phyloP scores from a whole-genome alignment of 2,797 vertebrate species.

The Mycteria americana region DNA sequence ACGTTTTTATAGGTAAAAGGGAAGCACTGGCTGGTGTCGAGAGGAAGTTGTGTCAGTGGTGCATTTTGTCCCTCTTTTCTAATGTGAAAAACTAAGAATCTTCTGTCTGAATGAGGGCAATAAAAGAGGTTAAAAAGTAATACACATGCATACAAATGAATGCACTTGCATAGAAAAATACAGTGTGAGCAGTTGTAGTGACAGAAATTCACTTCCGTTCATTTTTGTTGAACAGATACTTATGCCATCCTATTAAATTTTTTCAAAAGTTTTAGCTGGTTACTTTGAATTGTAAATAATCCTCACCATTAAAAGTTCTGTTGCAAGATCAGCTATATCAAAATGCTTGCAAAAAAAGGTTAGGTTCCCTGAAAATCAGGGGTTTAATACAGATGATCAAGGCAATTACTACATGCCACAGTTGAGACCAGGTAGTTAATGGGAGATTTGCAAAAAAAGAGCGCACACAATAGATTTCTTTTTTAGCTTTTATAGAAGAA shows the following conservation, averaged over 20 bases:
- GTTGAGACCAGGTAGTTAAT: neutral
- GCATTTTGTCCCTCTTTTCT: neutral
- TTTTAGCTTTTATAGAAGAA: neutral
- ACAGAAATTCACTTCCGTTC: neutral
- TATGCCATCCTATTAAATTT: neutral
- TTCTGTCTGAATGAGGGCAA: neutral
- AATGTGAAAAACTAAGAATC: neutral
- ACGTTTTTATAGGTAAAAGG: neutral
- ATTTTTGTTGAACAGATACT: neutral
- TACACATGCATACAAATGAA: neutral
- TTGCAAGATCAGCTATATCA: neutral
- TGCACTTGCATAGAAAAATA: neutral
- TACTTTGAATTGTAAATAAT: neutral
- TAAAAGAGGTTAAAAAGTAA: neutral
- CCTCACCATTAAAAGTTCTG: neutral
- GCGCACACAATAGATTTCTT: neutral
- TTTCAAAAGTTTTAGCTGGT: neutral
- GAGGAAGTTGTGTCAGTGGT: neutral
- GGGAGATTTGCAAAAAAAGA: neutral
- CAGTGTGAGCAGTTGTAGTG: neutral
- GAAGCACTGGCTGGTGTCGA: neutral
- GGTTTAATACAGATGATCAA: neutral
- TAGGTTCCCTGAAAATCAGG: neutral
- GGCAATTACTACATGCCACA: neutral
- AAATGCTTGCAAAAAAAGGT: neutral